Evolutionary conservation across 2,113 vertebrate genomes (phyloP), one percentile per base, ranked within the genome.

Genomic region (Lynx canadensis): DNA sequence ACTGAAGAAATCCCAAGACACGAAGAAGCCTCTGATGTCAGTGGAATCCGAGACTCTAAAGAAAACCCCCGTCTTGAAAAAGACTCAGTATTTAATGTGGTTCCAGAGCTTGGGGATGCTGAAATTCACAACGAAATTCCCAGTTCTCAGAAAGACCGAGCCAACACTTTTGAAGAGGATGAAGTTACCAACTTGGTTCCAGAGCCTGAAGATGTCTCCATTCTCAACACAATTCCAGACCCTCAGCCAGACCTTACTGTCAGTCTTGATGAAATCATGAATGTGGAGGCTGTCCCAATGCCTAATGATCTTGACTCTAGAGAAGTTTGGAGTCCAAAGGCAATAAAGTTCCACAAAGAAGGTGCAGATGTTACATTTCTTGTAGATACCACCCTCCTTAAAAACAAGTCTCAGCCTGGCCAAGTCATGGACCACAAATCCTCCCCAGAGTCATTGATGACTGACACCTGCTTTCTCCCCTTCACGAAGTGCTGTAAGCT

Each of bases 401-500:
- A 85, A 88, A 94, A 84, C 71, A 93, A 94, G 50, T 88, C 85
- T 89, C 85, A 91, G 41, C 29, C 52, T 71, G 52, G 85, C 29
- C 76, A 55, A 82, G 25, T 95, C 25, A 90, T 94, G 33, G 23
- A 71, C 71, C 93, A 71, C 52, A 90, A 41, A 88, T 95, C 95
- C 27, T 95, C 55, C 65, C 57, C 74, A 91, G 92, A 93, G 50
- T 81, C 66, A 60, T 0, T 89, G 66, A 96, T 89, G 86, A 78
- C 36, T n/a, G 4, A 78, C 33, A 87, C n/a, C 69, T 95, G 65
- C 83, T 97, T 96, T 91, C 66, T 96, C 36, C n/a, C 86, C 21
- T 93, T 52, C 66, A 85, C 81, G 65, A 73, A 91, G 76, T 97
- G 38, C 88, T 97, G 71, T 97, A 95, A 97, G 60, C 94, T 97